These are phyloP conservation scores for Ammodramus savannarum DNA, from an alignment of 2,113 vertebrate species.

Conservation along the genomic window DNA sequence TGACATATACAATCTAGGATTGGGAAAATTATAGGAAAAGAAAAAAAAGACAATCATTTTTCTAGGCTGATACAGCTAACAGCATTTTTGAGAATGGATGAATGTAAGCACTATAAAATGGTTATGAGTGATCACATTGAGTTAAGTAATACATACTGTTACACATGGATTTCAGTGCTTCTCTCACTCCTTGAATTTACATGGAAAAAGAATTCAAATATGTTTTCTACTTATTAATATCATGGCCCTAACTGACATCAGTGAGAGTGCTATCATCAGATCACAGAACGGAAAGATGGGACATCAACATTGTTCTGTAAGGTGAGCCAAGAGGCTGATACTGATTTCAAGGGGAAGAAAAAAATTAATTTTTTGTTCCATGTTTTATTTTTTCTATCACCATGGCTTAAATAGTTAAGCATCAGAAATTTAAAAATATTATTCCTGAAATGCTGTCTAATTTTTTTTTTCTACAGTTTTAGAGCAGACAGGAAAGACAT, in stretches of 20 bases:
- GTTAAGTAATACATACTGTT: not conserved
- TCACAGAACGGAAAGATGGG: not conserved
- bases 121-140: conserved; percentile 6
- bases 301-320: not conserved
- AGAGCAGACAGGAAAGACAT: not conserved
- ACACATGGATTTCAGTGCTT: not conserved
- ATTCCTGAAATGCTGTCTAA: not conserved
- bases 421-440: not conserved
- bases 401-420: not conserved
- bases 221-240: not conserved
- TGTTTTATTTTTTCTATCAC: not conserved
- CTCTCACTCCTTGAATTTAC: not conserved
- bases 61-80: not conserved
- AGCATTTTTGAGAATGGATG: conserved; percentile 3
- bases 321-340: not conserved
- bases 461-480: not conserved
- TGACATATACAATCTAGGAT: not conserved
- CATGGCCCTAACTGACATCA: not conserved
- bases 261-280: not conserved
- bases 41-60: conserved; percentile 7
- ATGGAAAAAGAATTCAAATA: not conserved
- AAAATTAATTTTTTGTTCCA: not conserved
- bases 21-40: conserved; percentile 26
- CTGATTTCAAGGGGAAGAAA: not conserved
- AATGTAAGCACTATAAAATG: conserved; percentile 10